These are phyloP conservation scores for Globodera rostochiensis DNA, from an alignment of 1,140 invertebrate genomes.

Conservation along the genomic window DNA sequence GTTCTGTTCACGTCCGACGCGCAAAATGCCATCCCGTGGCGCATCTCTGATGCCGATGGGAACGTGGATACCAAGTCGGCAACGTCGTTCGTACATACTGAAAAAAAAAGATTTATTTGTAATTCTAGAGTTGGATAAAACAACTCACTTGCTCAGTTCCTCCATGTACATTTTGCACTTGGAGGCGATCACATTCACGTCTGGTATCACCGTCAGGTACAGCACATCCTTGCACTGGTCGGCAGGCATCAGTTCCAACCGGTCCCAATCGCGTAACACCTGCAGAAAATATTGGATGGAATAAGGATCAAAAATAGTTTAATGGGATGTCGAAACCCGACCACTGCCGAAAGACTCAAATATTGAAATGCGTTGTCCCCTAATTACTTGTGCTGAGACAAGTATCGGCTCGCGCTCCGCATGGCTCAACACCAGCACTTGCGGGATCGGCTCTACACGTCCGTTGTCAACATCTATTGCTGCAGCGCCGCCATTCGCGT, in stretches of 20 bases:
- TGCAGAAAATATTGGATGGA: slow-evolving; percentile 35
- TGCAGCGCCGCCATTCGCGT: neutral
- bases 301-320: too few relatives aligned
- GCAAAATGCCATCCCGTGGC: slow-evolving; percentile 82
- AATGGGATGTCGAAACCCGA: too few relatives aligned
- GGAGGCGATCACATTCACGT: slow-evolving; percentile 80
- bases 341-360: too few relatives aligned
- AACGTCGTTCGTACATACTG: slow-evolving; percentile 66
- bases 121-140: neutral
- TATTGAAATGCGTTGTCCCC: too few relatives aligned
- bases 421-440: slow-evolving; percentile 39
- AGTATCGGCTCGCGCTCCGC: slow-evolving; percentile 49
- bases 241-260: slow-evolving; percentile 80
- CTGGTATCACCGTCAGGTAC: slow-evolving; percentile 89
- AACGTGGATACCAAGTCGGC: slow-evolving; percentile 83
- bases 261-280: slow-evolving; percentile 53
- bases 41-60: slow-evolving; percentile 74
- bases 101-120: slow-evolving; percentile 17
- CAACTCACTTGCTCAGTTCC: slow-evolving; percentile 66
- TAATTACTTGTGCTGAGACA: neutral
- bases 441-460: slow-evolving; percentile 53
- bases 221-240: slow-evolving; percentile 86
- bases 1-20: slow-evolving; percentile 69
- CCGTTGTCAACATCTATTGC: slow-evolving; percentile 16
- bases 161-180: slow-evolving; percentile 67